phyloP scores from a whole-genome alignment of 1,140 invertebrate species.

The Conus betulinus region DNA sequence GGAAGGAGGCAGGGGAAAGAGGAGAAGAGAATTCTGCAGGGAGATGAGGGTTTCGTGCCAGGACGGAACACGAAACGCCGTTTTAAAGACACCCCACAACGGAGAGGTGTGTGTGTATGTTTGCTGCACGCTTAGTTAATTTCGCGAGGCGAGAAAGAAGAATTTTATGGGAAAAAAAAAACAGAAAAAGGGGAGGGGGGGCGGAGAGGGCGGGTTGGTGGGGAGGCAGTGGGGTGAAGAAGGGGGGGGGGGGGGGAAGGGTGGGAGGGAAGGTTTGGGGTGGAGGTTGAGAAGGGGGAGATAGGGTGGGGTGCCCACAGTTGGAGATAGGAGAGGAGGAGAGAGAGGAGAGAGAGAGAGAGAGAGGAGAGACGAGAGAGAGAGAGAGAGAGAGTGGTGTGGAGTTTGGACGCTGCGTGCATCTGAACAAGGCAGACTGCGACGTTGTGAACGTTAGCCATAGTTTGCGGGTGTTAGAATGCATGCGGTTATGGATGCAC shows the following conservation, averaged over 20 bases:
- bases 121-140: constrained; percentile 1
- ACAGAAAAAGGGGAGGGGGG: neutral
- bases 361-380: neutral
- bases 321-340: neutral
- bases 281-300: too few relatives aligned
- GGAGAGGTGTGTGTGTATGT: neutral
- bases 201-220: neutral
- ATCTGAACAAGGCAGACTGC: too few relatives aligned
- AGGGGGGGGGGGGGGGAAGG: neutral
- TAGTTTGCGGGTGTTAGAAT: too few relatives aligned
- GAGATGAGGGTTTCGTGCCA: neutral
- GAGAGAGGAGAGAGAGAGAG: neutral
- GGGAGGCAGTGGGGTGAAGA: neutral
- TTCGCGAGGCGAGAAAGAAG: neutral
- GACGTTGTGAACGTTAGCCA: too few relatives aligned
- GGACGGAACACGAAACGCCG: neutral
- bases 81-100: neutral
- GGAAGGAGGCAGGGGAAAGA: neutral
- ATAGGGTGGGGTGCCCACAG: too few relatives aligned
- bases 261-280: too few relatives aligned
- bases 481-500: too few relatives aligned
- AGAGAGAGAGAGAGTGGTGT: neutral
- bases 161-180: neutral
- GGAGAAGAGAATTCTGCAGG: neutral
- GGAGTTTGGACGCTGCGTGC: too few relatives aligned